These are phyloP conservation scores for Phaetusa simplex DNA, from an alignment of 2,113 vertebrate genomes.

Conservation along the genomic window DNA sequence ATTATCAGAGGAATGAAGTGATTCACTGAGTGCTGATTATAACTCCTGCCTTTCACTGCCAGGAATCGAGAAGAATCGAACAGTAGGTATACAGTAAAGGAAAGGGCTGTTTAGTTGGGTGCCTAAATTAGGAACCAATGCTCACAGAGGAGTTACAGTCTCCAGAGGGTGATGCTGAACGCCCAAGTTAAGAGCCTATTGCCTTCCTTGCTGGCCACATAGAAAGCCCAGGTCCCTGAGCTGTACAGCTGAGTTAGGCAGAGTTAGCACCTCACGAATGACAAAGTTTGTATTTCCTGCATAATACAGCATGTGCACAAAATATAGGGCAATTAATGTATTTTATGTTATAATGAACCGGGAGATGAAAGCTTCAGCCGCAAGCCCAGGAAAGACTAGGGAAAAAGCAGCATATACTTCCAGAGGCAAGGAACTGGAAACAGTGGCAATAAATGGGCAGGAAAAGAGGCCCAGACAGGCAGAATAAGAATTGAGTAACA, in stretches of 20 bases:
- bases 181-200: not conserved
- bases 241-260: not conserved
- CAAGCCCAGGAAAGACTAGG: not conserved
- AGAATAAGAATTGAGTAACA: not conserved
- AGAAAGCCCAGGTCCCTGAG: not conserved
- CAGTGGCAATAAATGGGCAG: not conserved
- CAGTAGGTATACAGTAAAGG: not conserved
- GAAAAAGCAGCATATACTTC: not conserved
- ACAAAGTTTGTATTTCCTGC: not conserved
- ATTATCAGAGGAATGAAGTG: slow-evolving; percentile 1
- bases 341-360: not conserved
- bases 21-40: not conserved
- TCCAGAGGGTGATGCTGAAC: not conserved
- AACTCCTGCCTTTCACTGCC: not conserved
- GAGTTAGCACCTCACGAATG: not conserved
- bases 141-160: not conserved
- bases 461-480: not conserved
- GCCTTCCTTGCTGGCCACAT: not conserved
- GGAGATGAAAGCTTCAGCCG: not conserved
- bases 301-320: not conserved
- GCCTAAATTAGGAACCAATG: not conserved
- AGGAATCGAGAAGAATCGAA: not conserved
- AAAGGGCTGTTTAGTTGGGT: not conserved
- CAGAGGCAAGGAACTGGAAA: not conserved
- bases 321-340: not conserved